Evolutionary conservation across 2,888 invertebrate genomes (phyloP), one percentile per base, ranked within the genome.

Genomic region (Zygogramma bicolorata): DNA sequence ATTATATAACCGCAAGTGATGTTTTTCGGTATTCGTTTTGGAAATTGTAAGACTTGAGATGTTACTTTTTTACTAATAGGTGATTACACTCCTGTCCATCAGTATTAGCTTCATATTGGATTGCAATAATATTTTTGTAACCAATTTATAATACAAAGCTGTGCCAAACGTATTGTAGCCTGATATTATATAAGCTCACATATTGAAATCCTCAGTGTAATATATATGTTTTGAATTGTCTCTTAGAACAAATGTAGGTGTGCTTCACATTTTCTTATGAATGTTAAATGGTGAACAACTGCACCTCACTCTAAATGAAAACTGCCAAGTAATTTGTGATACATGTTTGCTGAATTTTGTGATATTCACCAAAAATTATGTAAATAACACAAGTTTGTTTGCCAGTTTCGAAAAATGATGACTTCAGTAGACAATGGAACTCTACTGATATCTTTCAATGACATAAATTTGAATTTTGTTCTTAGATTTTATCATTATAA

Each of bases 51-150:
- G 68, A 76, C 71, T 75, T 76, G 61, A 76, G 63, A 67, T 69
- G 70, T 65, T 73, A 70, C 69, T 73, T 75, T 79, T 79, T 77
- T 79, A 81, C 76, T 77, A 75, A 71, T 76, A 73, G 66, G 65
- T 78, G 80, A 77, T 77, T 66, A 77, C 77, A 77, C 78, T 81
- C 77, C 79, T 81, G 80, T 79, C 81, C 79, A 79, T 80, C 81
- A 76, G 75, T 75, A 76, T 83, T 84, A 84, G 84, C 83, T 84
- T 84, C 79, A 81, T 83, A 82, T 79, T 82, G 82, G 81, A 83
- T 83, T 84, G 82, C 83, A 80, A 81, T 81, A 75, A 83, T 85
- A 85, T 85, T 85, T 85, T 85, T 85, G 83, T 85, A 84, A 84
- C 81, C 83, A 84, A 83, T 82, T 84, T 79, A 81, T 83, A 79